Base-by-base conservation (phyloP, 2,113 vertebrate species). In the Tilapia sparmanii region DNA sequence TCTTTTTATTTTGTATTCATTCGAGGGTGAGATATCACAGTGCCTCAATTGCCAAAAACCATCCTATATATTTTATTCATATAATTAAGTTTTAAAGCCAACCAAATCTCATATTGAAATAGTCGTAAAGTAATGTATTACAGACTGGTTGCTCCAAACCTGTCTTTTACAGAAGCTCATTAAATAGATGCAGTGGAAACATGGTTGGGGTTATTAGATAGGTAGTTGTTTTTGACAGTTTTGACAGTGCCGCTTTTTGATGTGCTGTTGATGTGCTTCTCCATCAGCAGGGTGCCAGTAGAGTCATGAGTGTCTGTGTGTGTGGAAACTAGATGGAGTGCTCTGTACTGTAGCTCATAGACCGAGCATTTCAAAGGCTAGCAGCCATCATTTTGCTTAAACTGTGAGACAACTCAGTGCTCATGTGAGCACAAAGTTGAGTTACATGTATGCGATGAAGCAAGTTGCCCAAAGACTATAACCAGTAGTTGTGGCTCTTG, bases 241-340 rank as follows among this genome's bases (percentile, higher is more conserved):
- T 84, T 87, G 89, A 91, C 80, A 90, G 15, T 15, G 78, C 18
- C 42, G 53, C 47, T 84, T 19, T 85, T 90, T 86, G 54, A 91
- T 86, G 61, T 50, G 59, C 29, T 82, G 63, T 86, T 84, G 26
- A 87, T 86, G 24, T 78, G 79, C 53, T 82, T 63, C 66, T 87
- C 40, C 12, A 71, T 83, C 83, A 83, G 61, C 83, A 80, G 66
- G 45, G 26, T 73, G 42, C 52, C 85, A 47, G 78, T 22, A 84
- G 22, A 82, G 57, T 81, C 31, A 16, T 71, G 24, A 5, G 3
- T 83, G 61, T 87, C 33, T 87, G 78, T 63, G 16, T 66, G 50
- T 61, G 55, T 57, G 84, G 35, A 85, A 83, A 52, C 63, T 29
- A 52, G 29, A 66, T 29, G 24, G 29, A 81, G 61, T 85, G 35